phyloP scores from a whole-genome alignment of 2,113 vertebrate species.

The Ammodytes marinus region DNA sequence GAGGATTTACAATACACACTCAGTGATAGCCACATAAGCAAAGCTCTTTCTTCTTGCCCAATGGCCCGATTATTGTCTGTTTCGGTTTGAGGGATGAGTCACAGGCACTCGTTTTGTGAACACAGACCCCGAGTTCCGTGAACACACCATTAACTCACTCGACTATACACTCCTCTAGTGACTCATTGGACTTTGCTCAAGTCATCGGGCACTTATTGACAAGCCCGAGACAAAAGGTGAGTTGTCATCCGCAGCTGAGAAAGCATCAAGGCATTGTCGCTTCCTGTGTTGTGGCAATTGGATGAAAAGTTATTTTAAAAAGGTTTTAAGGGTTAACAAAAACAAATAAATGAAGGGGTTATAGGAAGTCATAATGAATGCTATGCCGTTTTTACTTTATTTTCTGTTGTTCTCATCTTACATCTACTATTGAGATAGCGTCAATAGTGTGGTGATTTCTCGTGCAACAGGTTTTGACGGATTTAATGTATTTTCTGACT shows the following conservation, averaged over 20 bases:
- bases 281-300: conserved; percentile 29
- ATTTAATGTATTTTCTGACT: conserved; percentile 9
- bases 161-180: conserved; percentile 52
- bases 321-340: conserved; percentile 21
- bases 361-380: conserved; percentile 1
- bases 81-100: conserved; percentile 74
- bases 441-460: background rate
- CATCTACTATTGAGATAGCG: background rate
- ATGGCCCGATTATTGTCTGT: conserved; percentile 69
- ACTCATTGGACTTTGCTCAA: conserved; percentile 55
- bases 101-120: conserved; percentile 58
- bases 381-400: background rate
- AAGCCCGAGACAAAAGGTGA: conserved; percentile 59
- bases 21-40: conserved; percentile 56
- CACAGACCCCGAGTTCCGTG: conserved; percentile 44
- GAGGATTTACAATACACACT: conserved; percentile 66
- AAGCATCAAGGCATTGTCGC: conserved; percentile 44
- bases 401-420: conserved; percentile 10
- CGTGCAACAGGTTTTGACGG: background rate
- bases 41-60: conserved; percentile 77
- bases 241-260: conserved; percentile 59
- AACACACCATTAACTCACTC: conserved; percentile 66
- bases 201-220: conserved; percentile 55
- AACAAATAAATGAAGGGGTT: conserved; percentile 5
- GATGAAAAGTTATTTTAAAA: conserved; percentile 30